Conservation (phyloP, 2,888 invertebrate species). For the Chelonus formosanus region DNA sequence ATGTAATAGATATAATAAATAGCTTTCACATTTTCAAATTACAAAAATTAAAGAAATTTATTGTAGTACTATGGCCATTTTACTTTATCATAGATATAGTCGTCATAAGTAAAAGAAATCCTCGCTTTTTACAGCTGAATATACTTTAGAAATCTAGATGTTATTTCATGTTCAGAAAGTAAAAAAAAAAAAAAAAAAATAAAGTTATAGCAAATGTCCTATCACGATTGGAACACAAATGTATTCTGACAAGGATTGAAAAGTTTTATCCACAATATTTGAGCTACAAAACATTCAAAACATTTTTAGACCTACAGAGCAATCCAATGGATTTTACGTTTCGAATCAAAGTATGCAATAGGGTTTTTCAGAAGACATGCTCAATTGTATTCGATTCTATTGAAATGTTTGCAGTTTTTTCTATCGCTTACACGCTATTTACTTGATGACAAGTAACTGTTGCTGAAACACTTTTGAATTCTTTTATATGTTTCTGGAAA, state of each 20-base stretch:
- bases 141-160: not conserved
- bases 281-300: conserved; percentile 28
- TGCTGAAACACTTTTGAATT: too few relatives aligned
- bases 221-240: not conserved
- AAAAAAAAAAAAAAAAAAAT: conserved; percentile 5
- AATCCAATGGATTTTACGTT: conserved; percentile 14
- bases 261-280: conserved; percentile 28
- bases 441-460: not conserved
- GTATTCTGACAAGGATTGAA: conserved; percentile 9
- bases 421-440: conserved; percentile 3
- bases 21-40: too few relatives aligned
- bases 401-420: conserved; percentile 20
- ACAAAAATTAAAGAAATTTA: too few relatives aligned
- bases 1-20: too few relatives aligned
- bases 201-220: conserved; percentile 3
- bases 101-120: too few relatives aligned
- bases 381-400: conserved; percentile 24
- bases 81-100: too few relatives aligned
- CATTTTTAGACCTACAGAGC: conserved; percentile 23
- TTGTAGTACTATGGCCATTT: too few relatives aligned
- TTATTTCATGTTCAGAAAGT: not conserved
- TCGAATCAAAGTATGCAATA: not conserved
- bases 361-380: not conserved
- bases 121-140: too few relatives aligned
- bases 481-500: too few relatives aligned